phyloP scores from a whole-genome alignment of 2,113 vertebrate species.

The Odontesthes bonariensis region DNA sequence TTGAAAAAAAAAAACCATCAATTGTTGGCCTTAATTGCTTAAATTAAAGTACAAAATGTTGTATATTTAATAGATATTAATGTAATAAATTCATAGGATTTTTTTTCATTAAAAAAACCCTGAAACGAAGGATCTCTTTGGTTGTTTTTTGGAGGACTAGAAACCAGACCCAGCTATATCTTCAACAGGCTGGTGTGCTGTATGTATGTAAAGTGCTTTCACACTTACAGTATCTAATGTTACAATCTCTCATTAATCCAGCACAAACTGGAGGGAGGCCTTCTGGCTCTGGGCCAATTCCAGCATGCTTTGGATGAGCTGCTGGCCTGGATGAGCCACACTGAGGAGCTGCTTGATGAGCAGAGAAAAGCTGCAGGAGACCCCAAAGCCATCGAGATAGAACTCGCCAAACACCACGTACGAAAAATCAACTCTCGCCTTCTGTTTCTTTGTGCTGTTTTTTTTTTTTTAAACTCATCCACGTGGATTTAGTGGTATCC shows the following conservation, averaged over 20 bases:
- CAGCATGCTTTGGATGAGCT: slow-evolving; percentile 97
- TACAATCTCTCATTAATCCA: slow-evolving; percentile 79
- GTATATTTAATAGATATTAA: no score
- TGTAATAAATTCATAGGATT: no score
- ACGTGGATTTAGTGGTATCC: neutral
- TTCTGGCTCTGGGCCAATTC: slow-evolving; percentile 96
- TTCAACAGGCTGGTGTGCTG: slow-evolving; percentile 4
- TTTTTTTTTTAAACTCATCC: neutral
- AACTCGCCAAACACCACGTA: slow-evolving; percentile 99
- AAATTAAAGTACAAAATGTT: no score
- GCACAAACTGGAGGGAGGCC: slow-evolving; percentile 97
- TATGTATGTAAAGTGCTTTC: slow-evolving; percentile 38
- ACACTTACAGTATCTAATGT: slow-evolving; percentile 37
- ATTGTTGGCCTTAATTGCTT: no score
- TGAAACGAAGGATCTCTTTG: no score
- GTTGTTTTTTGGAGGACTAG: no score
- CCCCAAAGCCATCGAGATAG: slow-evolving; percentile 97
- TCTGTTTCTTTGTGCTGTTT: neutral
- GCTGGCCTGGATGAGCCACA: slow-evolving; percentile 93
- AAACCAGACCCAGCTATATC: no score
- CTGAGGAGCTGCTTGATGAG: slow-evolving; percentile 92
- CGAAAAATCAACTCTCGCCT: slow-evolving; percentile 53
- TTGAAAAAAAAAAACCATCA: no score
- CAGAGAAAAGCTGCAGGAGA: slow-evolving; percentile 94
- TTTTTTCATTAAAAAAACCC: no score